Evolutionary conservation across 2,113 vertebrate genomes (phyloP), one percentile per base, ranked within the genome.

Genomic region (Origma solitaria): DNA sequence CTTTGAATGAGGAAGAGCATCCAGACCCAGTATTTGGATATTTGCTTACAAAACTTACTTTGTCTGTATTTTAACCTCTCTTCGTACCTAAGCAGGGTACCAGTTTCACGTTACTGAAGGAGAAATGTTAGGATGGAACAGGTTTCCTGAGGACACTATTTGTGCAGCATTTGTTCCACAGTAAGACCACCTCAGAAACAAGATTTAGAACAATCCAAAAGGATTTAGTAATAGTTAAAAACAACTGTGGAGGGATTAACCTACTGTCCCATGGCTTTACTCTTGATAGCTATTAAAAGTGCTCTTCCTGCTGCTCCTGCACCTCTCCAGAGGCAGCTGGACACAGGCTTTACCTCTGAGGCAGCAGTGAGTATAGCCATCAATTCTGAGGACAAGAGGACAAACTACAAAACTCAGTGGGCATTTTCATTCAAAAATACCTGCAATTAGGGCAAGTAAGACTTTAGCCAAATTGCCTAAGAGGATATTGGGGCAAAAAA

Each of bases 401-500:
- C 42, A 78, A 85, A 69, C 35, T 54, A 90, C 21, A 62, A 60
- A 88, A 86, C 83, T 61, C 86, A 69, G 80, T 28, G 68, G 73
- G 70, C 49, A 60, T 87, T 92, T 91, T 89, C 65, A 70, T 73
- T 84, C 16, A 37, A 95, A 95, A 90, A 91, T 42, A 90, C 72
- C n/a, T 79, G 68, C 49, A 84, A 47, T 90, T 89, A 88, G 9
- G 27, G 38, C 47, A 82, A 37, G 54, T 61, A 57, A 73, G 70
- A 38, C 28, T 82, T 73, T 7, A 92, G 82, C 20, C 38, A 71
- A 87, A 79, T 50, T 82, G 72, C 45, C 16, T 70, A 28, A 92
- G 69, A 50, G 30, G 86, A 51, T 28, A 65, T 45, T 19, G 2
- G 70, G 65, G 45, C 88, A 53, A 88, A 92, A 93, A 86, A 86